These are phyloP conservation scores for Pantherophis guttatus DNA, from an alignment of 2,113 vertebrate species.

Conservation along the genomic window DNA sequence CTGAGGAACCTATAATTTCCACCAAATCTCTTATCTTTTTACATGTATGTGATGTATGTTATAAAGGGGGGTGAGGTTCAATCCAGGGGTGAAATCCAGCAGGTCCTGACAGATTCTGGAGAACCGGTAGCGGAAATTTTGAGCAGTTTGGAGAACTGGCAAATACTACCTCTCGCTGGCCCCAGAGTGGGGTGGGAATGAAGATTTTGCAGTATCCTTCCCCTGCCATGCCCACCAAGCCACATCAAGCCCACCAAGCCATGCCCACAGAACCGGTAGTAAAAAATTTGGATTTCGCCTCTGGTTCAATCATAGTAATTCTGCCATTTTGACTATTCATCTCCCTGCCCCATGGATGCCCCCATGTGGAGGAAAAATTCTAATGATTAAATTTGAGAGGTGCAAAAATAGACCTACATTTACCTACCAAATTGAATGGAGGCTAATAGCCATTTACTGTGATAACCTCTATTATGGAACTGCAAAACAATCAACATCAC, in stretches of 20 bases:
- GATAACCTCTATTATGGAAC: neutral
- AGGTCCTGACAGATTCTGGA: no score
- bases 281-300: no score
- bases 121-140: no score
- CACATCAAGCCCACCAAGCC: no score
- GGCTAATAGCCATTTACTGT: neutral
- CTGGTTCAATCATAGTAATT: neutral
- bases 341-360: neutral
- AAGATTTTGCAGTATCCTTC: no score
- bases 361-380: neutral
- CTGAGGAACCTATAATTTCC: neutral
- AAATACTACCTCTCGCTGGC: no score
- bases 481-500: neutral
- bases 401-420: neutral
- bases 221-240: no score
- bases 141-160: no score
- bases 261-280: no score
- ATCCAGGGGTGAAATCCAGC: no score
- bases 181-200: no score
- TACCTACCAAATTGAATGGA: neutral
- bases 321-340: neutral
- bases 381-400: neutral
- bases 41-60: neutral
- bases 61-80: neutral
- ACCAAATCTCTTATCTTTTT: neutral